phyloP scores from a whole-genome alignment of 2,797 vertebrate species.

The Neosilurus hyrtlii region DNA sequence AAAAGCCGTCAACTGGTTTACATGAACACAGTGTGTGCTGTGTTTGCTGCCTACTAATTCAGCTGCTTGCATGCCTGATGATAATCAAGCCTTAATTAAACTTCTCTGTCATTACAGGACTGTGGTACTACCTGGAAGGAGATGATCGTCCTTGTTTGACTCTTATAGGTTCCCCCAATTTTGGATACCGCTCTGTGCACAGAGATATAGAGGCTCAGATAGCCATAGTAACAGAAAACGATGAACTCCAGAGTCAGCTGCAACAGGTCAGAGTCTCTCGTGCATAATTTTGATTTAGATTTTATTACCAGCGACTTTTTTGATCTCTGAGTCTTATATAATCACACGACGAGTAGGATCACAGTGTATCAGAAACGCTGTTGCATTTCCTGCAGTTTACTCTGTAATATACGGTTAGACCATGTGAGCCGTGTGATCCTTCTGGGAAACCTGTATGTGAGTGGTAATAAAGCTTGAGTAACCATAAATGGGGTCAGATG shows the following conservation, averaged over 20 bases:
- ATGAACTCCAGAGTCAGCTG: slow-evolving; percentile 85
- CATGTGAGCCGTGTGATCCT: slow-evolving; percentile 22
- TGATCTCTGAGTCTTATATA: not conserved
- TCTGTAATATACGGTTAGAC: slow-evolving; percentile 14
- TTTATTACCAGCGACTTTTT: not conserved
- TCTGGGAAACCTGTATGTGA: slow-evolving; percentile 40
- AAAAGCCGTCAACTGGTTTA: not conserved
- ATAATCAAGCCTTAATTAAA: slow-evolving; percentile 1
- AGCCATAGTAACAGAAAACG: slow-evolving; percentile 90
- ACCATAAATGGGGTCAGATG: slow-evolving; percentile 28
- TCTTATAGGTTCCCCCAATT: slow-evolving; percentile 96
- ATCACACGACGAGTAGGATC: not conserved
- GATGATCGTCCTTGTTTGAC: slow-evolving; percentile 89
- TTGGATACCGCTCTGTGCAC: slow-evolving; percentile 95
- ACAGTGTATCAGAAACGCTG: not conserved
- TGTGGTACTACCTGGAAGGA: slow-evolving; percentile 93
- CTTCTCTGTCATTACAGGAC: slow-evolving; percentile 73
- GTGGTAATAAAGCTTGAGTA: slow-evolving; percentile 39
- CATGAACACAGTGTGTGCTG: not conserved
- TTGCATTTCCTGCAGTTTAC: slow-evolving; percentile 15
- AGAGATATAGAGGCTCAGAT: slow-evolving; percentile 96
- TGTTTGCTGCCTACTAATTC: not conserved
- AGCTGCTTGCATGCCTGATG: not conserved
- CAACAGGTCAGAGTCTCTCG: slow-evolving; percentile 76
- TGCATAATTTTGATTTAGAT: not conserved